phyloP scores from a whole-genome alignment of 2,888 invertebrate species.

The Dynastes maya region DNA sequence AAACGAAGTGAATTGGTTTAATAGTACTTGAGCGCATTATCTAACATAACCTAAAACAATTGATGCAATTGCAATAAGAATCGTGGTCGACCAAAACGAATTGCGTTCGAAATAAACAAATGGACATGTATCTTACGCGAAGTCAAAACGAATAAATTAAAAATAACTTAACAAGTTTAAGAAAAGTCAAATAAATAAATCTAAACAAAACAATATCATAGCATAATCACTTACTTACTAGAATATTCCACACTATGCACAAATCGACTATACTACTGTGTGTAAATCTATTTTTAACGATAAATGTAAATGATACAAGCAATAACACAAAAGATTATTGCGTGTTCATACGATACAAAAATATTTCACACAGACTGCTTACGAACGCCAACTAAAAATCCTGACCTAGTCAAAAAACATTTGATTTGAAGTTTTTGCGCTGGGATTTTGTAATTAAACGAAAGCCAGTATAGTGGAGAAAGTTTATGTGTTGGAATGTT shows the following conservation, averaged over 20 bases:
- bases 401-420: slow-evolving; percentile 51
- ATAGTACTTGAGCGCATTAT: neutral
- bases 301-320: slow-evolving; percentile 44
- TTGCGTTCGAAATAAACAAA: slow-evolving; percentile 18
- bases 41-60: slow-evolving; percentile 30
- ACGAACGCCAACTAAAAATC: slow-evolving; percentile 48
- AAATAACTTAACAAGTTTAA: neutral
- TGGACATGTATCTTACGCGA: too few species aligned
- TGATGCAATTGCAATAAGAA: slow-evolving; percentile 2
- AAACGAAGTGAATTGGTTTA: neutral
- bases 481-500: slow-evolving; percentile 31
- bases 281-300: slow-evolving; percentile 46
- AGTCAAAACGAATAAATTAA: neutral
- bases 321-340: slow-evolving; percentile 45
- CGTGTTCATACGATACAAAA: slow-evolving; percentile 37
- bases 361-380: slow-evolving; percentile 32
- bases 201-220: slow-evolving; percentile 5
- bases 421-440: slow-evolving; percentile 33
- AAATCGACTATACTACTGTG: slow-evolving; percentile 28
- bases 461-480: slow-evolving; percentile 25
- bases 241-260: slow-evolving; percentile 35
- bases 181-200: neutral
- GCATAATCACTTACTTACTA: slow-evolving; percentile 40
- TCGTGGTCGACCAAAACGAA: neutral
- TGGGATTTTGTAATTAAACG: slow-evolving; percentile 24